Base-by-base conservation (phyloP, 2,113 vertebrate genomes). In the Mesocricetus auratus region DNA sequence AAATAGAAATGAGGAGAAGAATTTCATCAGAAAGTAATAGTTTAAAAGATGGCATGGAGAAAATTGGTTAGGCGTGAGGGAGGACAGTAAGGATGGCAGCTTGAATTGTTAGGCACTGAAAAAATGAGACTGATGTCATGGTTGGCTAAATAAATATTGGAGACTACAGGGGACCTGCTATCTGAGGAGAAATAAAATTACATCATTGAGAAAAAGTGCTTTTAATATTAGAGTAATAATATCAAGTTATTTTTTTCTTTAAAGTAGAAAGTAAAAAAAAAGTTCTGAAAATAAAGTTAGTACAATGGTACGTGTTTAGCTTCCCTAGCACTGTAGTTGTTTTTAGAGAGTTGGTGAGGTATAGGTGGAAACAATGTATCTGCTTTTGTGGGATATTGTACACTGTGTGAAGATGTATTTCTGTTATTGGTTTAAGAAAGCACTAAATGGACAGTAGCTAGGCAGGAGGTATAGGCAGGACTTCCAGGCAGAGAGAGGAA, bases 181-280 rank as follows among this genome's bases (percentile, higher is more conserved):
- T 85, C 36, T 92, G 69, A 68, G 42, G 83, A 64, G 31, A 91
- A 86, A 78, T 47, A 66, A 95, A 87, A 86, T 85, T 89, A 75
- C 17, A 31, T 91, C 90, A 50, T 92, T 74, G 77, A 91, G 82
- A 66, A 75, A 97, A 96, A 89, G 7, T 31, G 71, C 12, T 87
- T 94, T 92, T 73, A 86, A 86, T 62, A 66, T 91, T 91, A 42
- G 8, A 83, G 89, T 64, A 68, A 91, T 82, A 68, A 12, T n/a
- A 75, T 95, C 50, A 89, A 6, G 1, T 64, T 19, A 86, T 90
- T 75, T 66, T 83, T 42, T 86, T 93, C 22, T 83, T 66, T 42
- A 60, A 62, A 89, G 56, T 5, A 77, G 47, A 87, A 94, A 22
- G 33, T n/a, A 7, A 88, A 83, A 39, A 68, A 15, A 47, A 53